These are phyloP conservation scores for Typhlichthys subterraneus DNA, from an alignment of 2,797 vertebrate genomes.

Conservation along the genomic window DNA sequence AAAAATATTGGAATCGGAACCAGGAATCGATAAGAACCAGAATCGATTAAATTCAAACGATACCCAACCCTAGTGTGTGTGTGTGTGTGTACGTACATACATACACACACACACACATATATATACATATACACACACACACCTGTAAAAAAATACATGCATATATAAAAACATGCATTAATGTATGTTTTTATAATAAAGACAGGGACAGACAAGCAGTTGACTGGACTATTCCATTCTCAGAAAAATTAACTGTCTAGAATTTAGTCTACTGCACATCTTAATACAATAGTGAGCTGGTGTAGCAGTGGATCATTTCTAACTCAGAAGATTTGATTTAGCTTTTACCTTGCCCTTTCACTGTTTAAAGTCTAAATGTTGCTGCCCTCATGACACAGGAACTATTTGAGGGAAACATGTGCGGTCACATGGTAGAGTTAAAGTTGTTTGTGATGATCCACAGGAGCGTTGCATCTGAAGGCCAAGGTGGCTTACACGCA, in stretches of 20 bases:
- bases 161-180: no score
- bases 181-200: no score
- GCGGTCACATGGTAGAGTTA: neutral
- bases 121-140: no score
- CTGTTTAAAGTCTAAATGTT: conserved; percentile 4
- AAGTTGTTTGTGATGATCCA: neutral
- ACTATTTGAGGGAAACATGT: neutral
- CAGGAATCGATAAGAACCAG: no score
- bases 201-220: no score
- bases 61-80: no score
- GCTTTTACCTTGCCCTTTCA: neutral
- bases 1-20: no score
- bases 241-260: neutral
- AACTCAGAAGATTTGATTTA: conserved; percentile 5
- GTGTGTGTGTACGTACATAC: no score
- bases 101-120: no score
- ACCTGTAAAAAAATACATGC: no score
- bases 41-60: no score
- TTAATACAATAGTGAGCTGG: neutral
- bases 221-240: no score
- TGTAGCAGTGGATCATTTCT: neutral
- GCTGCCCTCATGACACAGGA: neutral
- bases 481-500: neutral
- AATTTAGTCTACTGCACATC: neutral
- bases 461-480: neutral